Percentiles rank a stretch among this genome's conserved stretches.
Conservation (phyloP, 2,113 vertebrate species). For the Notiomystis cincta region DNA sequence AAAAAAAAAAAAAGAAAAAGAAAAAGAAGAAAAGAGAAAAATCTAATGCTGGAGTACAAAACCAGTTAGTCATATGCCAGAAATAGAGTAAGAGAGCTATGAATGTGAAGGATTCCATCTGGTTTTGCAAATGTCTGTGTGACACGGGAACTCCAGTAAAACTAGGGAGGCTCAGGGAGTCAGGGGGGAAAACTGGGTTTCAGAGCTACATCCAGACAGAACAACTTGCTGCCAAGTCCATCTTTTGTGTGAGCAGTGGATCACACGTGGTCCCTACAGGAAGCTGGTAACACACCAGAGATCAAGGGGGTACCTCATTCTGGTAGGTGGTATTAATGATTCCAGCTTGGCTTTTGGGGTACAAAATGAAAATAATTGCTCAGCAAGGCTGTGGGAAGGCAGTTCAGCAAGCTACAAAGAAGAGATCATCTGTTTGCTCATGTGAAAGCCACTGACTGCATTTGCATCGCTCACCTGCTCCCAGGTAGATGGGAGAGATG, state of each 20-base stretch:
- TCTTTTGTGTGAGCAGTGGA: not conserved
- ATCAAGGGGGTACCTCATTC: not conserved
- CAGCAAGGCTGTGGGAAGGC: not conserved
- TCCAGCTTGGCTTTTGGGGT: not conserved
- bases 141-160: not conserved
- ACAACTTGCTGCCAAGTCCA: not conserved
- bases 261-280: not conserved
- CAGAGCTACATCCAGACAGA: not conserved
- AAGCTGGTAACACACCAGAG: not conserved
- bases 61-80: not conserved
- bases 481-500: not conserved
- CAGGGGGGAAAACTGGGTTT: rapidly evolving
- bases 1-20: not conserved
- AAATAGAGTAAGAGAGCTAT: not conserved
- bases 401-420: not conserved
- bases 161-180: not conserved
- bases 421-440: not conserved
- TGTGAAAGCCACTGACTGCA: not conserved
- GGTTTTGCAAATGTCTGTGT: not conserved
- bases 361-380: not conserved
- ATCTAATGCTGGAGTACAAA: not conserved
- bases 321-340: not conserved
- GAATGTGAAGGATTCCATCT: not conserved
- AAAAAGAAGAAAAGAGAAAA: not conserved
- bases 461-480: not conserved